Evolutionary conservation across 1,140 invertebrate species (phyloP), one percentile per base, ranked within the genome.

Genomic region (Drosophila mojavensis): DNA sequence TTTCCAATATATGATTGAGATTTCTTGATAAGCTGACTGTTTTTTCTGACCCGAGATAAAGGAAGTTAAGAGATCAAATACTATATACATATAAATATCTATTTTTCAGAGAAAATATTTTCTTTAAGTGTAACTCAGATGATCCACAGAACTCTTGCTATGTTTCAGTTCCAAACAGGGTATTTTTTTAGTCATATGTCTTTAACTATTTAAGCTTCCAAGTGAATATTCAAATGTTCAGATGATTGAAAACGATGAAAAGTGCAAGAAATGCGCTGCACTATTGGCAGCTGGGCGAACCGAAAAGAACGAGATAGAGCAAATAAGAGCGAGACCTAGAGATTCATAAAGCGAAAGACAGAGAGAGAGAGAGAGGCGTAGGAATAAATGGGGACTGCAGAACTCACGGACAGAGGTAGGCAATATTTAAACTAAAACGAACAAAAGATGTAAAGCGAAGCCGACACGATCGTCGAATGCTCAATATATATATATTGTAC

Each of bases 341-440:
- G 63, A 26, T 41, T 11, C 17, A 39, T 5, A n/a, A 7, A 33
- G 51, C 17, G 11, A 33, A 51, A 30, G 24, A 43, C 17, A 24
- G 15, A 5, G 28, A 50, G 39, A 45, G 39, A 51, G 26, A 26
- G 10, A 26, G 13, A 30, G 4, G 24, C 5, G 20, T 2, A 30
- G 11, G 26, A 4, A 28, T 28, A 0, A 28, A 5, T 28, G 5
- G n/a, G n/a, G n/a, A 33, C 11, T 5, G 51, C 15, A 28, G 60
- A 56, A 64, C 15, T 26, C 39, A 47, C 13, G 17, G 48, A 64
- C 20, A 11, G 41, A 78, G 80, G 84, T 68, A 80, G 84, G 84
- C 77, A 84, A 89, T 88, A 88, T 89, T 89, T 89, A 90, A 89
- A 89, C 84, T 89, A 89, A 88, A 88, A 89, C 72, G 83, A 88